Evolutionary conservation across 1,140 invertebrate genomes (phyloP), one percentile per base, ranked within the genome.

Genomic region (Heliconius nattereri): DNA sequence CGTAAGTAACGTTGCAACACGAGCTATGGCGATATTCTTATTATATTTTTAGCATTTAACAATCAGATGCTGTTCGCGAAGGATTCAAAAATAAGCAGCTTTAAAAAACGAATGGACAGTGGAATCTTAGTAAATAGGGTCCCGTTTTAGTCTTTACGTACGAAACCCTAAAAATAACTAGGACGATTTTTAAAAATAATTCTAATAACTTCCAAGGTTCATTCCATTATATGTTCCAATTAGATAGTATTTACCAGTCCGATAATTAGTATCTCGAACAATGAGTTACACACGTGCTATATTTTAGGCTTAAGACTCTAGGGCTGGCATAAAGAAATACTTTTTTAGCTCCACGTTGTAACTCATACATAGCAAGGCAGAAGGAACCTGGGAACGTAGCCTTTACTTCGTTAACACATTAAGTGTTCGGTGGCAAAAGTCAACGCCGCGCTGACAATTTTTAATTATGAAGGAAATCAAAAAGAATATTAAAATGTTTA

Each of bases 251-350:
- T 66, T 66, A 66, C 9, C 60, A 66, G 60, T 29, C 29, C 60
- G 13, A 66, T 66, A 66, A 66, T 66, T 66, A 66, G 60, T 66
- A 66, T 29, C 23, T 66, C 26, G 60, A 66, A 66, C 60, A 66
- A 66, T 66, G 60, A 66, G 60, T 29, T 66, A 66, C 13, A 66
- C 60, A 66, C 60, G 60, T 16, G 57, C 57, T 11, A 66, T n/a
- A 66, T 66, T 66, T 66, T 6, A 66, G 3, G 29, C 23, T 26
- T 29, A 26, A 66, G 2, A 66, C n/a, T 7, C 26, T 29, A 66
- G 60, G 60, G 60, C 19, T 66, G 26, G 11, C 26, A 60, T 13
- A 66, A n/a, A 29, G 26, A 66, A 6, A n/a, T 57, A 9, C 23
- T 57, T 57, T 57, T 57, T 49, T 20, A 52, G 13, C 19, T 52